Evolutionary conservation across 2,888 invertebrate genomes (phyloP), one percentile per base, ranked within the genome.

Genomic region (Pelosia muscerda): DNA sequence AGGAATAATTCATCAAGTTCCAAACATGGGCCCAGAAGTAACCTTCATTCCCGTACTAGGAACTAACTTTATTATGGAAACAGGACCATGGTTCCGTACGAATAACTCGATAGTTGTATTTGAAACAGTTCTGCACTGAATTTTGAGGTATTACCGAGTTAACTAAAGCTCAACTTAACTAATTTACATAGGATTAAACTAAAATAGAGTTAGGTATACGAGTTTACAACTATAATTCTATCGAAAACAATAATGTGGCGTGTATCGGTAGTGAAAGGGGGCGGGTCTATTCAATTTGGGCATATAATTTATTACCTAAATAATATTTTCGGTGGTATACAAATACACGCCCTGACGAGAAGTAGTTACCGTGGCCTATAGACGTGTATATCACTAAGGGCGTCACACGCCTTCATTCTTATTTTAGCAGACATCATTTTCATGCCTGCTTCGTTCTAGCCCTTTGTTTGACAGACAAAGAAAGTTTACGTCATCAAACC

Each of bases 121-220:
- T 49, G 6, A 19, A 19, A 49, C n/a, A 49, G 49, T 49, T 8
- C 49, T 49, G 42, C 42, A 19, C 19, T n/a, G 9, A 42, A 42
- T 15, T 42, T 42, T 42, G 19, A 49, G 49, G 49, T n/a, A 49
- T 49, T 49, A 49, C 9, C 9, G 49, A 49, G 49, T n/a, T 49
- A 49, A 6, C 49, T 19, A 2, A n/a, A 8, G 42, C 42, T 5
- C 19, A 38, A 42, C 19, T 42, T 42, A n/a, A 19, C 49, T 49
- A 49, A 49, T 49, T 49, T 49, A n/a, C 49, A n/a, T 49, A 49
- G 49, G n/a, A n/a, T 49, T 49, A n/a, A 49, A 49, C 49, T 49
- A 42, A 42, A 19, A 42, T 42, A 42, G 19, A 42, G 38, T 2
- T 15, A 15, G 19, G 19, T 42, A 49, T n/a, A 49, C 9, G 49